phyloP scores from a whole-genome alignment of 2,888 invertebrate species.

The Eupithecia vulgata region DNA sequence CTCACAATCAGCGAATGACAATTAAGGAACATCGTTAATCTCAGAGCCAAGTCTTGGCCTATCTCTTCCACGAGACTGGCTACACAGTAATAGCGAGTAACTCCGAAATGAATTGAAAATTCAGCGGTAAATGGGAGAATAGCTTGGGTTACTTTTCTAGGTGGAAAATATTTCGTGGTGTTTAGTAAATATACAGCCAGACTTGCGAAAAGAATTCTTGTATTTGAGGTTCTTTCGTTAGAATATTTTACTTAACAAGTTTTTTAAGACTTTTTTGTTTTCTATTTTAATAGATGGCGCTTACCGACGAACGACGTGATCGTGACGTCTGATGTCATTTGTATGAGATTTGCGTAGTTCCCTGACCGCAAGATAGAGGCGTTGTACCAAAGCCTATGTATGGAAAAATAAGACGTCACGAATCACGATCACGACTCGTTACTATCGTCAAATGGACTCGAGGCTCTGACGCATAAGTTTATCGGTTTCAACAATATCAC shows the following conservation, averaged over 20 bases:
- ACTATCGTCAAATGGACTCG: no score
- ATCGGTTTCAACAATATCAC: not conserved
- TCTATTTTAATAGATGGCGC: not conserved
- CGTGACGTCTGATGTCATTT: no score
- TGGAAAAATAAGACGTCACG: no score
- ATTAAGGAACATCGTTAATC: constrained; percentile 49
- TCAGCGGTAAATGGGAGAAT: constrained; percentile 9
- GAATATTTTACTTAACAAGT: not conserved
- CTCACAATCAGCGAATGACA: constrained; percentile 23
- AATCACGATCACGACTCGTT: no score
- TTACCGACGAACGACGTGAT: no score
- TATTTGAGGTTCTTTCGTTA: not conserved
- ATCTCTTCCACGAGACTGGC: constrained; percentile 54
- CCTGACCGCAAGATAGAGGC: no score
- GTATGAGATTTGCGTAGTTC: no score
- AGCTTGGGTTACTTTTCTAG: not conserved
- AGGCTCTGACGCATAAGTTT: not conserved
- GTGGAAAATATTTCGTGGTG: not conserved
- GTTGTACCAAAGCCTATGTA: no score
- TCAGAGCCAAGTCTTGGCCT: constrained; percentile 41
- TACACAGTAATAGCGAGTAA: constrained; percentile 26
- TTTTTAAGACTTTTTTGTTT: not conserved
- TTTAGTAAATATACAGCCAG: not conserved
- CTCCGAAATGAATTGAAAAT: constrained; percentile 16
- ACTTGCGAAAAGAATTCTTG: not conserved